Evolutionary conservation across 2,888 invertebrate genomes (phyloP), one percentile per base, ranked within the genome.

Genomic region (Apodemia duryi): DNA sequence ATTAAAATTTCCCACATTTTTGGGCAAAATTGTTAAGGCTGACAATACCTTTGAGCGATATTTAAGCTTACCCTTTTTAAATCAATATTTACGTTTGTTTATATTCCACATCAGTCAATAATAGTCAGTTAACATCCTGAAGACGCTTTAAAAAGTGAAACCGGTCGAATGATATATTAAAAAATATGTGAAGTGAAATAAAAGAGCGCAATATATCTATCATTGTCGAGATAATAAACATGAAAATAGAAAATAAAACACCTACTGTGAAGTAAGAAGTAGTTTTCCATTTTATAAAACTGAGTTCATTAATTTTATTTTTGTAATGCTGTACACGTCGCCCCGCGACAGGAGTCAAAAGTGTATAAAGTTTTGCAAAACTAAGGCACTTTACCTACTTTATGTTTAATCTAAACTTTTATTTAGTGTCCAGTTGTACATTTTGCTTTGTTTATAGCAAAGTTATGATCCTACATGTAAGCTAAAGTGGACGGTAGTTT

Each of bases 351-450:
- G 13, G 32, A 60, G 57, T 60, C 57, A 60, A 60, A 60, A 60
- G 60, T 51, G 51, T 60, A 60, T 60, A 60, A 38, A 60, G 60
- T 60, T 60, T 35, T n/a, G 35, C 13, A 60, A 35, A 60, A 60
- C 60, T 60, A 60, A 60, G 35, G 32, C 35, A 60, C 60, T 60
- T 60, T 60, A n/a, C 67, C 68, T 51, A 68, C 69, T 73, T 72
- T 71, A 71, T 72, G 70, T 73, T 73, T 72, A 72, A 73, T 72
- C 70, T 72, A 69, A 71, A 70, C 71, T 71, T 71, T 68, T 72
- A 69, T 72, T 69, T 71, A 69, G 72, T 70, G 71, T 69, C 72
- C 64, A 66, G 68, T 63, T 72, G 68, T 67, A 69, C 65, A 67
- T 71, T 74, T 71, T 70, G 70, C 69, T 69, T 72, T 67, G 69